These are phyloP conservation scores for Propithecus coquereli DNA, from an alignment of 2,113 vertebrate genomes.

Conservation along the genomic window DNA sequence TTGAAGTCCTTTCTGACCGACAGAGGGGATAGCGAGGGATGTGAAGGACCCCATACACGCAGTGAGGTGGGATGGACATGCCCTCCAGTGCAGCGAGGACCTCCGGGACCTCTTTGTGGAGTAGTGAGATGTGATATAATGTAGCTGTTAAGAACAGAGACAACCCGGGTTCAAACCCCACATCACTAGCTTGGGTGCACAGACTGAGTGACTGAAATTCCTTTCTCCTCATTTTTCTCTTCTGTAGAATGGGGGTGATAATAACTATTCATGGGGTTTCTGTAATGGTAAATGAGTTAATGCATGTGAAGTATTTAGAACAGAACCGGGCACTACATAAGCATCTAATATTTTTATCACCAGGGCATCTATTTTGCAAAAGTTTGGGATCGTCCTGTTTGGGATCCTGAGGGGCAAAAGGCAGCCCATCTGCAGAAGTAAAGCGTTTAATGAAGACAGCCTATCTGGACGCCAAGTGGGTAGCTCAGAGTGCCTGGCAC, in stretches of 20 bases:
- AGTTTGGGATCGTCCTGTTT: not conserved
- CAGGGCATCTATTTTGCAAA: not conserved
- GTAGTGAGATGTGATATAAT: not conserved
- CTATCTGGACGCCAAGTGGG: not conserved
- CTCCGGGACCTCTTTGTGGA: not conserved
- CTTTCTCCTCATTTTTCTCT: not conserved
- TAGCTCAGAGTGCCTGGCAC: not conserved
- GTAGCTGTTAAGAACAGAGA: not conserved
- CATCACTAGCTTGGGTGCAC: accelerated
- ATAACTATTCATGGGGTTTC: not conserved
- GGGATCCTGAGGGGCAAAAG: not conserved
- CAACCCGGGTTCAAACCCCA: not conserved
- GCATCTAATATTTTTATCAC: not conserved
- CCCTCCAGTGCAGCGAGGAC: too few relatives aligned
- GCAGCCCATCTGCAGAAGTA: not conserved
- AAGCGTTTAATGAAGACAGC: not conserved
- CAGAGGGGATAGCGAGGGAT: too few relatives aligned
- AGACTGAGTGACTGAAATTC: too few relatives aligned
- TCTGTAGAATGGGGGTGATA: not conserved
- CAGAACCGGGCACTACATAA: accelerated
- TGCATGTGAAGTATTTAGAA: accelerated
- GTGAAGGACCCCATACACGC: not conserved
- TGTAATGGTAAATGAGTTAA: not conserved
- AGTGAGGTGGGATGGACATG: not conserved
- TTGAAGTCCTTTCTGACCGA: not conserved